phyloP scores from a whole-genome alignment of 2,888 invertebrate genomes.

The Phyllotreta cruciferae region DNA sequence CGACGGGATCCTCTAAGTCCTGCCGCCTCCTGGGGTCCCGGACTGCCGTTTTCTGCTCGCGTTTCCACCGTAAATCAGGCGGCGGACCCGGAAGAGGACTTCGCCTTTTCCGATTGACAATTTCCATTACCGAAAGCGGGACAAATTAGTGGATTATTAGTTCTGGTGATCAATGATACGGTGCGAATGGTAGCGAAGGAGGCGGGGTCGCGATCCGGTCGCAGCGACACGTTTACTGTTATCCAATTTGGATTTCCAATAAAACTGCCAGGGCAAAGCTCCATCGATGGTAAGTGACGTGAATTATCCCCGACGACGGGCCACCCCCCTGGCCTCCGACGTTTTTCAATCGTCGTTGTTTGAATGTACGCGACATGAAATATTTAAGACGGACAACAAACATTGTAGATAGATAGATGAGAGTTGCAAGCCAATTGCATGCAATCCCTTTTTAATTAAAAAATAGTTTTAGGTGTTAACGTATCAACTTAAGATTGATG shows the following conservation, averaged over 20 bases:
- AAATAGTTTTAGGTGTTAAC: background rate
- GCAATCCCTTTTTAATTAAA: conserved; percentile 10
- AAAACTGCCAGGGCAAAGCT: conserved; percentile 62
- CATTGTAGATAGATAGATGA: conserved; percentile 40
- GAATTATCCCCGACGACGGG: conserved; percentile 57
- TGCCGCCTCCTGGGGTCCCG: conserved; percentile 48
- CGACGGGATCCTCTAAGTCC: conserved; percentile 33
- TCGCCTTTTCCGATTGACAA: conserved; percentile 55
- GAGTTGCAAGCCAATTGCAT: background rate
- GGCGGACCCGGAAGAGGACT: conserved; percentile 50
- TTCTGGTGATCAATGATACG: conserved; percentile 60
- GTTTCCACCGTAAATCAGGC: conserved; percentile 58
- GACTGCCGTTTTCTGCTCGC: conserved; percentile 53
- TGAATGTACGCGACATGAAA: conserved; percentile 57
- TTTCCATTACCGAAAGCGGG: conserved; percentile 58
- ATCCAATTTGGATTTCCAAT: conserved; percentile 62
- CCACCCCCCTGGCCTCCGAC: conserved; percentile 11
- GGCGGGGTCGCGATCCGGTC: conserved; percentile 36
- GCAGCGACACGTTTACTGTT: conserved; percentile 56
- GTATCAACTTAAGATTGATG: no score
- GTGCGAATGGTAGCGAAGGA: conserved; percentile 53
- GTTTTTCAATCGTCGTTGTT: conserved; percentile 19
- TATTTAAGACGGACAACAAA: conserved; percentile 59
- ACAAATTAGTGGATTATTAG: conserved; percentile 63
- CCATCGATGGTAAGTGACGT: conserved; percentile 63